Conservation (phyloP, 2,113 vertebrate genomes). For the Proteles cristata region DNA sequence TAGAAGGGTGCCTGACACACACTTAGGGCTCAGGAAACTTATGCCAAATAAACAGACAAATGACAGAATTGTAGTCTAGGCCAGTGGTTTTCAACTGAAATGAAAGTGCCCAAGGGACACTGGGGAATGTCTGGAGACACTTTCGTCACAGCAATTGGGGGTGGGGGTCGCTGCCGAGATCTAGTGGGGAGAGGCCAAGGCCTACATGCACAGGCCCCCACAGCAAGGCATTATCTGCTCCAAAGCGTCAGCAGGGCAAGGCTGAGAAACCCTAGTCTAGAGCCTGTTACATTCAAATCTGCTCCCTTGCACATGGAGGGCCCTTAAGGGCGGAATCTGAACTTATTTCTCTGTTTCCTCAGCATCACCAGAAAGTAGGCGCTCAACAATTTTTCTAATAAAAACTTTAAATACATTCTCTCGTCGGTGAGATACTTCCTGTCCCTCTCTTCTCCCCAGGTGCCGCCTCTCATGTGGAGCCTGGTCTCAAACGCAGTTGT, state of each 20-base stretch:
- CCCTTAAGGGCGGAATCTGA: background rate
- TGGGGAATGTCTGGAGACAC: background rate
- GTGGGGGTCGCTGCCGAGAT: background rate
- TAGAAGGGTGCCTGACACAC: background rate
- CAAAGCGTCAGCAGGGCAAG: background rate
- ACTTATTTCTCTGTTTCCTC: background rate
- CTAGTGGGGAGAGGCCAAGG: background rate
- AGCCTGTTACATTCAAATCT: background rate
- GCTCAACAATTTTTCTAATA: background rate
- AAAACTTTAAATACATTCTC: background rate
- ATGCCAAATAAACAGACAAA: accelerated
- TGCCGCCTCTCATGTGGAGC: background rate
- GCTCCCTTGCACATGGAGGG: background rate
- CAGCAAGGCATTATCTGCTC: background rate
- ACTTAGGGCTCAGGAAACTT: accelerated
- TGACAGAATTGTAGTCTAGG: background rate
- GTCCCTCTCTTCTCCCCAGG: background rate
- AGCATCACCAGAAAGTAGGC: no score
- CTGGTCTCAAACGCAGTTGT: background rate
- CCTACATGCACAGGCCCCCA: background rate
- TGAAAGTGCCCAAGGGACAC: background rate
- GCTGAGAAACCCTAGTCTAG: background rate
- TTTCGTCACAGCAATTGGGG: background rate
- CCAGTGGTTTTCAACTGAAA: background rate
- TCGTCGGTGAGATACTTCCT: background rate